Evolutionary conservation across 1,140 invertebrate genomes (phyloP), one percentile per base, ranked within the genome.

Genomic region (Scaptomyza graminum): DNA sequence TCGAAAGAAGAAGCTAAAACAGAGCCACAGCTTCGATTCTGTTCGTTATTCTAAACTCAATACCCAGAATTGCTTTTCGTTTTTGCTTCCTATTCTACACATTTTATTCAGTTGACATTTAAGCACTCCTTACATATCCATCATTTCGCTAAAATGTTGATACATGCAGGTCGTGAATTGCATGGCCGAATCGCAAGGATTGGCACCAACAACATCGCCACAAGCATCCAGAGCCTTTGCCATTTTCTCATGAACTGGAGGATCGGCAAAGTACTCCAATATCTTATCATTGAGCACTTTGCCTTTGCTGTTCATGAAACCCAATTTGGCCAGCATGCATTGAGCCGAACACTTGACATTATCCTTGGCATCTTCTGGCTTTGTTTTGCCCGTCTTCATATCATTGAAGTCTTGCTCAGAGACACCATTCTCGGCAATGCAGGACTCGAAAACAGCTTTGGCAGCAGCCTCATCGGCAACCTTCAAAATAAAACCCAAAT

Each of bases 181-280:
- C 46, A 74, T 76, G 11, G 85, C 85, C 3, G 69, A 76, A 13
- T 90, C 85, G n/a, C 85, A 90, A 13, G 81, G 66, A 60, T 85
- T 82, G 13, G 50, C 64, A 1, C 85, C 85, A 22, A 49, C 57
- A 8, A 64, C 7, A 8, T 18, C 31, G 39, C 66, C 62, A 57
- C 85, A 90, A 7, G 12, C 57, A 0, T 37, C 39, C 28, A 90
- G 5, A 1, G 62, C 72, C 37, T 47, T 63, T 0, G 67, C 60
- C 3, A 85, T 13, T 4, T 37, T n/a, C 0, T 18, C 28, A 31
- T 46, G 31, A 8, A 34, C 46, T 0, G 47, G 7, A 4, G 60
- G 6, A 4, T 66, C 47, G 4, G 18, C 37, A 3, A 62, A 64
- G 12, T 54, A 12, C 0, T 49, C 7, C 11, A 76, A 47, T 16